Evolutionary conservation across 2,113 vertebrate species (phyloP).

Genomic region (Gracilinanus agilis): DNA sequence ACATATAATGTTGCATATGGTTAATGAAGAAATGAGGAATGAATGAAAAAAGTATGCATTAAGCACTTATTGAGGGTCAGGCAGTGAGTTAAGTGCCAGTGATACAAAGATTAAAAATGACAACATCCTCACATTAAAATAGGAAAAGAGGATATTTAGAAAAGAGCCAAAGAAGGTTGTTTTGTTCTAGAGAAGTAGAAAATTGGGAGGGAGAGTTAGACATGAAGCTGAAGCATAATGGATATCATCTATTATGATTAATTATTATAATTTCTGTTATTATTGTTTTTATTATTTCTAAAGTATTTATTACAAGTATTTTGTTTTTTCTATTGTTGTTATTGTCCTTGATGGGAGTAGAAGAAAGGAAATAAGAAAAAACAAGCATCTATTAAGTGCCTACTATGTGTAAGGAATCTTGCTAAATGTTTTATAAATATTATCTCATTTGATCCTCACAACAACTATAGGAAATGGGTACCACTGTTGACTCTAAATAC

Average conservation of each 20-base stretch:
- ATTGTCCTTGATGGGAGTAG: not conserved
- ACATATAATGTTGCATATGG: not conserved
- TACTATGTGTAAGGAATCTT: not conserved
- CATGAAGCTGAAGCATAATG: not conserved
- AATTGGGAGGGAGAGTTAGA: not conserved
- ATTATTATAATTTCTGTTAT: too few relatives aligned
- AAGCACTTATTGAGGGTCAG: not conserved
- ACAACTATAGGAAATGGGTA: not conserved
- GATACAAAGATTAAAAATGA: not conserved
- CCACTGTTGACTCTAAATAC: not conserved
- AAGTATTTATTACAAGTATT: not conserved
- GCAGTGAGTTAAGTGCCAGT: not conserved
- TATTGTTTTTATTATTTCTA: not conserved
- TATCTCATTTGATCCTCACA: not conserved
- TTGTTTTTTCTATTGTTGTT: not conserved
- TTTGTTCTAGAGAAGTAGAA: not conserved
- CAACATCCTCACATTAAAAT: not conserved
- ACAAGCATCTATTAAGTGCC: not conserved
- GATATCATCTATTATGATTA: not conserved
- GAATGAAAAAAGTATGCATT: not conserved
- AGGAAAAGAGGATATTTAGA: not conserved
- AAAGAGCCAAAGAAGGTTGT: not conserved
- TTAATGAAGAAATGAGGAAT: not conserved
- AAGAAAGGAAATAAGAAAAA: not conserved
- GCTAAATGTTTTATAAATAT: not conserved